Base-by-base conservation (phyloP, 2,888 invertebrate species). In the Drosophila mulleri region DNA sequence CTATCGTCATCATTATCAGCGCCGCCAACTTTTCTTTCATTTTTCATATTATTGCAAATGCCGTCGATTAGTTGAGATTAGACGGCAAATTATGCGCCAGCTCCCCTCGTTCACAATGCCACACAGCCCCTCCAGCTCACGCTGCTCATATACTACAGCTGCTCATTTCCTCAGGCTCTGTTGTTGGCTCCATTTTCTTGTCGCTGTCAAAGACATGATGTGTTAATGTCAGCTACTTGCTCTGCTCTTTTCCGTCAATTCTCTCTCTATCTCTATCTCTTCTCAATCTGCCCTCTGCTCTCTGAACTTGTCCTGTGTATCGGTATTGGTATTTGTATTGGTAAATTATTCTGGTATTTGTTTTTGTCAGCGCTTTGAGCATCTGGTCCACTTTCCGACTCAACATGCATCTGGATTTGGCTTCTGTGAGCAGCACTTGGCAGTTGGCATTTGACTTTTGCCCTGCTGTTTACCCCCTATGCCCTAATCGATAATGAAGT, bases 11-110 rank as follows among this genome's bases (percentile, higher is more conserved):
- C 89, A 88, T 80, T 80, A 88, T 82, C 85, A 78, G 89, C 57
- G 67, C 72, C 67, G 84, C 68, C 61, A 83, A 86, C 56, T 85
- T 89, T 75, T 66, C 80, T 70, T 75, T 75, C 82, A 88, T 89
- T 88, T 83, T 80, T 88, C 87, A 88, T 83, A 83, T 82, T 80
- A 87, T 86, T 76, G 82, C 90, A 86, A 90, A 87, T 88, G 87
- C 82, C 72, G 82, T 87, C 90, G 87, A 87, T 87, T 87, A 87
- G 87, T 78, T 82, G 80, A 80, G 89, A 87, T 87, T 87, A 87
- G 83, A 82, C 59, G 80, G 87, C 87, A 82, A 88, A 88, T 90
- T 88, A 89, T 86, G 90, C 83, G 72, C 58, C 50, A 41, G 23
- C 41, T 23, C 18, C 56, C 26, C 16, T 29, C 29, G 11, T 16